Evolutionary conservation across 2,113 vertebrate genomes (phyloP).

Genomic region (Lamprotornis superbus): DNA sequence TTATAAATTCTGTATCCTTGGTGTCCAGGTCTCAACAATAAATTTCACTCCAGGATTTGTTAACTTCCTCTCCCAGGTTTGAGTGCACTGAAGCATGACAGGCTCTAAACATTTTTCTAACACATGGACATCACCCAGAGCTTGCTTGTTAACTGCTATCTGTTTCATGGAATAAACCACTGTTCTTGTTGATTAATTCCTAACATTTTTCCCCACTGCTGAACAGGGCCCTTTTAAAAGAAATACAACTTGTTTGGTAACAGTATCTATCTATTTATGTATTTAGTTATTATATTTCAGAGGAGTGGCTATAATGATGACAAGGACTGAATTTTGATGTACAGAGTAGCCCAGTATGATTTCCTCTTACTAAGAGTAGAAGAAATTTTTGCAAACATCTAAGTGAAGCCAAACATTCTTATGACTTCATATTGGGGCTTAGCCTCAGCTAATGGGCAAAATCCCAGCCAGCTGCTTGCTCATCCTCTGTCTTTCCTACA

Average conservation of each 20-base stretch:
- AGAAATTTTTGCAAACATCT: background rate
- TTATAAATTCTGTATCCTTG: background rate
- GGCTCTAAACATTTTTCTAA: background rate
- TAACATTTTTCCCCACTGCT: background rate
- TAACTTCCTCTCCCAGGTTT: background rate
- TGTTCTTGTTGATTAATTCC: background rate
- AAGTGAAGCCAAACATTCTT: background rate
- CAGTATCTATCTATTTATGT: background rate
- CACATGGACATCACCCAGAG: background rate
- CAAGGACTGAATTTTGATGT: background rate
- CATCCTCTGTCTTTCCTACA: background rate
- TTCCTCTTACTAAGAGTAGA: background rate
- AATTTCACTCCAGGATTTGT: background rate
- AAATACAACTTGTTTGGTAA: background rate
- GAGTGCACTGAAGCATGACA: background rate
- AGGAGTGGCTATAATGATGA: background rate
- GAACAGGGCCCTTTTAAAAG: background rate
- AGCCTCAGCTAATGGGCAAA: background rate
- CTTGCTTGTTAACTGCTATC: background rate
- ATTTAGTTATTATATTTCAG: background rate
- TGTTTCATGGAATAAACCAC: background rate
- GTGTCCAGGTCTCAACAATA: background rate
- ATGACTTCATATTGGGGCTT: background rate
- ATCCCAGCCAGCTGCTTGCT: background rate
- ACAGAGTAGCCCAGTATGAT: background rate